Conservation (phyloP, 2,888 invertebrate genomes). For the Portevinia maculata region DNA sequence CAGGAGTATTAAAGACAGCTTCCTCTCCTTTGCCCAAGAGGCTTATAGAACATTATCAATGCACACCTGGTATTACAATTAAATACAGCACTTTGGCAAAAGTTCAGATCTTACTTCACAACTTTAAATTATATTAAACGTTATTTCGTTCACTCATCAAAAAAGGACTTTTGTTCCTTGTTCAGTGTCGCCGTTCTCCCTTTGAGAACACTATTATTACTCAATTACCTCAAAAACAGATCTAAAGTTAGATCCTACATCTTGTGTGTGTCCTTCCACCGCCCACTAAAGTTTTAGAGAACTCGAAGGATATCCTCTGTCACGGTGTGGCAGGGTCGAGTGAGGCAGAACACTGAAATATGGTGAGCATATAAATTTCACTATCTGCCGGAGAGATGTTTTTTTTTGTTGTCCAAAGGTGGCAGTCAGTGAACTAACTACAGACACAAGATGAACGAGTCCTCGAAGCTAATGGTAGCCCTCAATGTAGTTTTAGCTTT, state of each 20-base stretch:
- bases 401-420: conserved; percentile 3
- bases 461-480: conserved; percentile 60
- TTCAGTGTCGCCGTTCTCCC: neutral
- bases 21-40: neutral
- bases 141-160: conserved; percentile 68
- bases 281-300: conserved; percentile 40
- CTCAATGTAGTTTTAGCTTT: conserved; percentile 67
- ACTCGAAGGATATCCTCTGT: conserved; percentile 33
- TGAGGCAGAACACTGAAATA: conserved; percentile 47
- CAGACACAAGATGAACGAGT: conserved; percentile 45
- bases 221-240: conserved; percentile 74
- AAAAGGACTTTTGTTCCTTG: conserved; percentile 1
- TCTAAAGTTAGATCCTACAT: conserved; percentile 71
- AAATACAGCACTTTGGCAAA: conserved; percentile 32
- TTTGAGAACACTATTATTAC: conserved; percentile 65
- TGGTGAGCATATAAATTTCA: conserved; percentile 70
- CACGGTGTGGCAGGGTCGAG: neutral
- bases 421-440: neutral
- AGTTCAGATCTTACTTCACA: conserved; percentile 57
- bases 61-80: conserved; percentile 62
- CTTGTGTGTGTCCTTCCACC: conserved; percentile 27
- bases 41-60: conserved; percentile 29
- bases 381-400: conserved; percentile 37
- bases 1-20: neutral
- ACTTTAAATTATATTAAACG: conserved; percentile 73